Evolutionary conservation across 2,797 vertebrate genomes (phyloP), one percentile per base, ranked within the genome.

Genomic region (Sphenodon punctatus): DNA sequence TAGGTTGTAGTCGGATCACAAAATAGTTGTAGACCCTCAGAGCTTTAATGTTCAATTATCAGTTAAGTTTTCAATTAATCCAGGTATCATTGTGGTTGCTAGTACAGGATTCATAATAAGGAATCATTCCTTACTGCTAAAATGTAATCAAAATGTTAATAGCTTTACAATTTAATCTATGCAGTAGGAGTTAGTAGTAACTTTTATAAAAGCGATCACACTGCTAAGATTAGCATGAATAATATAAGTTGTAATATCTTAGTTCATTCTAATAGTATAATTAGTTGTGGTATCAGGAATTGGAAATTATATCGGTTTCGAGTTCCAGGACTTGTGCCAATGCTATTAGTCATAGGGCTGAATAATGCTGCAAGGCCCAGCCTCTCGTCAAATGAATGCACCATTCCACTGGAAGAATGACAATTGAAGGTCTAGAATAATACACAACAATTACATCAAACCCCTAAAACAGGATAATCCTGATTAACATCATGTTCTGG

Each of bases 241-340:
- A 90, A 91, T 84, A 82, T 87, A 93, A 86, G 84, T 72, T 92
- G 82, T 89, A 91, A 81, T 63, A 75, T 88, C 89, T 89, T 74
- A 87, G 84, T 80, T 80, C 74, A 85, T 78, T 93, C 86, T 93
- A 93, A 93, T 88, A 75, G 86, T 84, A 85, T 92, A 93, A 93
- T 94, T 93, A 93, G 93, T 85, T 89, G 86, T 69, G 84, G 88
- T 91, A 90, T 45, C 30, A 79, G 78, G 86, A 90, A 92, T 84
- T 91, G 86, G 92, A 90, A 90, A 90, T 93, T 82, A 61, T 81
- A 34, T 49, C 79, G 63, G 74, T n/a, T 90, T 66, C 61, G 63
- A 73, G 67, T 76, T 88, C 82, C 53, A 89, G 88, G 85, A 84
- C 0, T 1, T 3, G 38, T 66, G 91, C 91, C 90, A 93, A 84